Evolutionary conservation across 2,797 vertebrate genomes (phyloP), one percentile per base, ranked within the genome.

Genomic region (Thamnophis elegans): DNA sequence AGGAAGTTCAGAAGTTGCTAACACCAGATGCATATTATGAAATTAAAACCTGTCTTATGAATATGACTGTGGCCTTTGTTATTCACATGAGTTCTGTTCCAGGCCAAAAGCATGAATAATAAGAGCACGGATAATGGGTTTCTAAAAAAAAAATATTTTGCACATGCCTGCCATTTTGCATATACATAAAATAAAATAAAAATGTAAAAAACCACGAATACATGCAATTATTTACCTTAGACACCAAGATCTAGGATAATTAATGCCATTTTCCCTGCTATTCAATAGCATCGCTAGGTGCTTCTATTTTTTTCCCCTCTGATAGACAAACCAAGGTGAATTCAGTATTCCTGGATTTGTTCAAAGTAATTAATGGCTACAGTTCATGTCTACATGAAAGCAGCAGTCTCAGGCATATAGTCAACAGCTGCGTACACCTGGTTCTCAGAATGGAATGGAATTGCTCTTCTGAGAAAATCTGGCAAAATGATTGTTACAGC

Each of bases 291-390:
- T 82, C 47, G 36, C 22, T 47, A 25, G 36, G 73, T 82, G 73
- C 36, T 47, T 73, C 32, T 73, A 1, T 73, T 73, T 7, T 73
- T 7, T 4, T 82, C 53, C 53, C 2, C 0, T 14, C n/a, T 94
- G 89, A 20, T 62, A 94, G n/a, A 93, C 93, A 93, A 28, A 42
- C 88, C 26, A 16, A 82, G 62, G 89, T 92, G 93, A 22, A 25
- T 26, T 87, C 86, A 90, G 90, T 59, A 93, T 91, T 22, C 65
- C 93, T 12, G 60, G 36, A 20, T 82, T 82, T 82, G 47, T 11
- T 82, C 73, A 62, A 93, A 22, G 26, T 36, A 92, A 92, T 93
- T 53, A n/a, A 2, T 82, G 85, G 54, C 53, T 92, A 93, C 90
- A 89, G 26, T 89, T 85, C 90, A 59, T 68, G 65, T 36, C 16